Evolutionary conservation across 2,888 invertebrate genomes (phyloP), one percentile per base, ranked within the genome.

Genomic region (Spisula subtruncata): DNA sequence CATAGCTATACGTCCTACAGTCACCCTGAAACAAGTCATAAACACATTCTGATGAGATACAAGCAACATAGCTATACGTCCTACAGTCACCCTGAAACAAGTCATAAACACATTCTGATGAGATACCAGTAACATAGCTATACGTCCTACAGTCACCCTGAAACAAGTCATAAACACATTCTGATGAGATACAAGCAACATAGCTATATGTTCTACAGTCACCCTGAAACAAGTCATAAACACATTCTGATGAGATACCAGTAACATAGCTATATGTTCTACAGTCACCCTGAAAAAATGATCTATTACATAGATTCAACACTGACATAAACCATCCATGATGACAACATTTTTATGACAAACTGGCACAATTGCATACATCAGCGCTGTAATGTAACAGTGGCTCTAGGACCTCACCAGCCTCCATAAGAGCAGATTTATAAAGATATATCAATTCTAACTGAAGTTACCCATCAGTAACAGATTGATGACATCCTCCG

Each of bases 51-150:
- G 93, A 98, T 87, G 97, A 97, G 25, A 99, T 97, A 35, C 98
- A 99, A 54, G 98, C 99, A 18, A 99, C 99, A 97, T 99, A 99
- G 96, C 99, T 99, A 97, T 99, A 99, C 86, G 98, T 98, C 89
- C 99, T 97, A 92, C 98, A 98, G 97, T 99, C 99, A 93, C 99
- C 98, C 97, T 98, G 96, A 32, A 94, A 93, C 48, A 91, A 32
- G 80, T 51, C 41, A 41, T 41, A 5, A 41, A 41, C 56, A 75
- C 56, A 75, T 29, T 75, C 87, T 20, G 93, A 98, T 87, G 97
- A 97, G 25, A 99, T 97, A 35, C 98, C 99, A 54, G 98, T 99
- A 18, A 99, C 99, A 97, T 99, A 99, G 96, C 99, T 99, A 97
- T 99, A 99, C 86, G 98, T 98, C 89, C 99, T 97, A 92, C 98